Conservation (phyloP, 2,888 invertebrate genomes). For the Hypolimnas misippus region DNA sequence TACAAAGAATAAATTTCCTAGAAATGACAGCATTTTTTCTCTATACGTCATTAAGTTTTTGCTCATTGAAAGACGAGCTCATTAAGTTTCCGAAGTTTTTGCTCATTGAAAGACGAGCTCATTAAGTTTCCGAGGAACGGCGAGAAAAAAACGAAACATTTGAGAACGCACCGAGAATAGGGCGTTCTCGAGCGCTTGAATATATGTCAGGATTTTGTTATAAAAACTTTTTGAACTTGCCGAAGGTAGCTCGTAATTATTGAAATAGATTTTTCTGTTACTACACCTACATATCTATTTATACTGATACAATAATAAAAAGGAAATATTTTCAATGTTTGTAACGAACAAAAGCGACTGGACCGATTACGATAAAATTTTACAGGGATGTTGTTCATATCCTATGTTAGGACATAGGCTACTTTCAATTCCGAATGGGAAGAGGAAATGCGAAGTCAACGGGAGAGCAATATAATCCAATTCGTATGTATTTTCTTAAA, state of each 20-base stretch:
- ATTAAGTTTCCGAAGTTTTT: conserved; percentile 25
- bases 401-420: no score
- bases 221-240: not conserved
- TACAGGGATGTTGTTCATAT: no score
- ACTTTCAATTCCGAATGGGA: no score
- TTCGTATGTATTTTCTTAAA: no score
- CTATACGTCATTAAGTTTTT: conserved; percentile 16
- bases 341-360: no score
- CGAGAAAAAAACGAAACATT: conserved; percentile 12
- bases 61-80: conserved; percentile 12
- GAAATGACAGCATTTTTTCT: not conserved
- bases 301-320: no score
- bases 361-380: no score
- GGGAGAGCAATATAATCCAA: no score
- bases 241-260: not conserved
- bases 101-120: conserved; percentile 12
- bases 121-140: conserved; percentile 19
- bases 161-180: not conserved
- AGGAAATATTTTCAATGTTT: no score
- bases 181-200: not conserved
- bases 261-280: not conserved
- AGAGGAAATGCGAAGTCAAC: no score
- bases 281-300: no score
- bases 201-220: not conserved
- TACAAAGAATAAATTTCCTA: not conserved